These are phyloP conservation scores for Zaprionus camerounensis DNA, from an alignment of 1,140 invertebrate genomes.

Conservation along the genomic window DNA sequence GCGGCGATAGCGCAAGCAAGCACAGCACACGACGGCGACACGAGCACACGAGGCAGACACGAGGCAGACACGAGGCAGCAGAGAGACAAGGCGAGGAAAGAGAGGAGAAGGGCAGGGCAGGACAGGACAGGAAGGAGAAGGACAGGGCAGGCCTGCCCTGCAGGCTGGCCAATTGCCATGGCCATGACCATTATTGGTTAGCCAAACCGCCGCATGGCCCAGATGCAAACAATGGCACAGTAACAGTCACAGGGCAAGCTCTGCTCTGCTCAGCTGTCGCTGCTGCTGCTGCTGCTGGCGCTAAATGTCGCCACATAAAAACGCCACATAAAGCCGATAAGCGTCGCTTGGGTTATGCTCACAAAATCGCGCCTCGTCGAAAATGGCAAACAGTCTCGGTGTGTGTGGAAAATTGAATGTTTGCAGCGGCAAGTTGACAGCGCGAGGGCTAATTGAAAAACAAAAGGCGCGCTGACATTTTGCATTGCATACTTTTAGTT, in stretches of 20 bases:
- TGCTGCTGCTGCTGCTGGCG: conserved; percentile 4
- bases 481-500: conserved; percentile 41
- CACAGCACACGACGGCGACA: conserved; percentile 24
- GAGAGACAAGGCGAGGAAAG: too few species aligned
- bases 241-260: background rate
- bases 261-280: background rate
- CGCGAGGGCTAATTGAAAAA: conserved; percentile 65
- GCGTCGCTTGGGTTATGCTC: conserved; percentile 68
- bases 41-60: conserved; percentile 11
- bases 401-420: conserved; percentile 61
- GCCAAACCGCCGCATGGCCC: conserved; percentile 71
- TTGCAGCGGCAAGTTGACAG: conserved; percentile 20
- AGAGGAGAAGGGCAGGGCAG: too few species aligned
- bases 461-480: conserved; percentile 40
- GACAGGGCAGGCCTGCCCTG: conserved; percentile 4
- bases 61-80: background rate
- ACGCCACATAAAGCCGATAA: conserved; percentile 77
- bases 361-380: conserved; percentile 57
- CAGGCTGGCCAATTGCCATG: conserved; percentile 64
- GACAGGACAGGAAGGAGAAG: too few species aligned
- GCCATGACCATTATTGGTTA: conserved; percentile 74
- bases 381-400: conserved; percentile 47
- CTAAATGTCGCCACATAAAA: conserved; percentile 68
- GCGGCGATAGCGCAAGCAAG: conserved; percentile 57
- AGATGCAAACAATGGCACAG: conserved; percentile 72